A percentile compares a stretch with the other conserved stretches of the same genome.
These are phyloP conservation scores for Hemithea aestivaria DNA, from an alignment of 2,888 invertebrate genomes.

Conservation along the genomic window DNA sequence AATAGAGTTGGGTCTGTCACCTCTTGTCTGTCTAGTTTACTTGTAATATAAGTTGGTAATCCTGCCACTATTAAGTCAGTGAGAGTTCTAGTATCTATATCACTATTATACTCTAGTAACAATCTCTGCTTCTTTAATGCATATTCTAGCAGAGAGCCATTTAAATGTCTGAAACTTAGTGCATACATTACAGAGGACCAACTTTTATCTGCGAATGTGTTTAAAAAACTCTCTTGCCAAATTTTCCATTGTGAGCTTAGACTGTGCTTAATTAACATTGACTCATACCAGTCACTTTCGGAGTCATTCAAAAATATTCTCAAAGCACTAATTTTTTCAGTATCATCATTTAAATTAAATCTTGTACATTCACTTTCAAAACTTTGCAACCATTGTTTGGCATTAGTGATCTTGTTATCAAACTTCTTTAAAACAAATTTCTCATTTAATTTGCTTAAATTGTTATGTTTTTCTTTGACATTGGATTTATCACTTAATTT, in stretches of 20 bases:
- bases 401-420: slow-evolving; percentile 25
- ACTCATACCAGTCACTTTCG: slow-evolving; percentile 29
- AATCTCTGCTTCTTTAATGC: slow-evolving; percentile 33
- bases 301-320: no score
- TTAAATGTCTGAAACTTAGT: slow-evolving; percentile 28
- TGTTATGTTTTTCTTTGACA: slow-evolving; percentile 25
- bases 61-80: no score
- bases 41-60: no score
- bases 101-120: no score
- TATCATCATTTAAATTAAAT: not conserved
- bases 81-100: no score
- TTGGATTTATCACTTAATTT: not conserved
- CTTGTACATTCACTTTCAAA: slow-evolving; percentile 27
- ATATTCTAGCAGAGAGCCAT: slow-evolving; percentile 34
- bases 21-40: no score
- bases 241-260: slow-evolving; percentile 22
- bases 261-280: slow-evolving; percentile 24
- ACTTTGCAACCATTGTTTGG: slow-evolving; percentile 27
- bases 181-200: slow-evolving; percentile 29
- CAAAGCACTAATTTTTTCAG: no score
- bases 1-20: no score
- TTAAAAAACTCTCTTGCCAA: slow-evolving; percentile 30
- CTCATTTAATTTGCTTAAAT: slow-evolving; percentile 25
- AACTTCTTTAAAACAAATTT: slow-evolving; percentile 35
- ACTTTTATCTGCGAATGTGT: slow-evolving; percentile 30